Evolutionary conservation across 2,888 invertebrate genomes (phyloP).

Genomic region (Eupithecia vulgata): DNA sequence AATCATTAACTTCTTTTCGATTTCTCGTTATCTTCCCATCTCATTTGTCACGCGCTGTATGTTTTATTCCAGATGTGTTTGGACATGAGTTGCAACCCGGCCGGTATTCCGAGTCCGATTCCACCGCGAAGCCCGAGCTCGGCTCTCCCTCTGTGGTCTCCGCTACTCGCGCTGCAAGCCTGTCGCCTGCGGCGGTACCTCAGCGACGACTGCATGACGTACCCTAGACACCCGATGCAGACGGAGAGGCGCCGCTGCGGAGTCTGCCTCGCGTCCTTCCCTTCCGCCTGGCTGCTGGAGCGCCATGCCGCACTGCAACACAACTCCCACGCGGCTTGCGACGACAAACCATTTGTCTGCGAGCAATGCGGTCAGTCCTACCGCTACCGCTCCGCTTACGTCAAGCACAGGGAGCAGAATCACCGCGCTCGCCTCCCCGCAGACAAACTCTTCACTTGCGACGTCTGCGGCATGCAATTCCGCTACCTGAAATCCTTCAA

Average conservation of each 20-base stretch:
- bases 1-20: not conserved
- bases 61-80: conserved; percentile 74
- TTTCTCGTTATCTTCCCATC: not conserved
- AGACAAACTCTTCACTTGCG: conserved; percentile 95
- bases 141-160: conserved; percentile 75
- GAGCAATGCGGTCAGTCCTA: conserved; percentile 96
- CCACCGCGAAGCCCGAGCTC: conserved; percentile 64
- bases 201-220: conserved; percentile 80
- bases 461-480: conserved; percentile 96
- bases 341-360: conserved; percentile 95
- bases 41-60: not conserved
- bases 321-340: conserved; percentile 85
- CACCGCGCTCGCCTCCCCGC: conserved; percentile 94
- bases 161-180: conserved; percentile 77
- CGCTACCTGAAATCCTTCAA: conserved; percentile 95
- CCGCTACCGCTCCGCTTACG: conserved; percentile 91
- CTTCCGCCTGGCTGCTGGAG: conserved; percentile 93
- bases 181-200: conserved; percentile 78
- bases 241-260: conserved; percentile 87
- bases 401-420: conserved; percentile 92
- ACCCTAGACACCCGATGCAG: conserved; percentile 69
- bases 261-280: conserved; percentile 93
- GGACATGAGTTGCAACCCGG: conserved; percentile 72
- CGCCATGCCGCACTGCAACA: conserved; percentile 94
- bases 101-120: conserved; percentile 65